A percentile compares a stretch with the other conserved stretches of the same genome.
Evolutionary conservation across 1,140 invertebrate genomes (phyloP).

Genomic region (Hyphantria cunea): DNA sequence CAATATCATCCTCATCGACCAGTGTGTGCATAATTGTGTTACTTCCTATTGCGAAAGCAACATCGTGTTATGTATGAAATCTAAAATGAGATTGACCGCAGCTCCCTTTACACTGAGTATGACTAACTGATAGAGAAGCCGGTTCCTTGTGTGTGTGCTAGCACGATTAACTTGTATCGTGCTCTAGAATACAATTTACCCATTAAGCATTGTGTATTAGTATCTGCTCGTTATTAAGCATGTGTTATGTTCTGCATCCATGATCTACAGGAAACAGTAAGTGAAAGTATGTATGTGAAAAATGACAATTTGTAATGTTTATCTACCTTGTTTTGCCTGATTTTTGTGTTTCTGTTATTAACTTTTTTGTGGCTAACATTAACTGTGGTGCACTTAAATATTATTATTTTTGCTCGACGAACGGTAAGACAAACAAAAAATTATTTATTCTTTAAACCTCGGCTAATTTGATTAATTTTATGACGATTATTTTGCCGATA

Average conservation of each 20-base stretch:
- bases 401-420: slow-evolving; percentile 55
- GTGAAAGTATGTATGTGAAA: slow-evolving; percentile 82
- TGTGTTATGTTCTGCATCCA: slow-evolving; percentile 80
- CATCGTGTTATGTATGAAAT: neutral
- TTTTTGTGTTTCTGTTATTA: slow-evolving; percentile 60
- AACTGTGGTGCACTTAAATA: slow-evolving; percentile 53
- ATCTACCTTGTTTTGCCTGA: slow-evolving; percentile 68
- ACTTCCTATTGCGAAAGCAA: neutral
- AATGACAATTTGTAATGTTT: slow-evolving; percentile 53
- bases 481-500: slow-evolving; percentile 24
- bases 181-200: slow-evolving; percentile 28
- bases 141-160: slow-evolving; percentile 64
- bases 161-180: slow-evolving; percentile 29
- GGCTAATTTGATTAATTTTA: slow-evolving; percentile 23
- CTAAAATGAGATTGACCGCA: slow-evolving; percentile 4
- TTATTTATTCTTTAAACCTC: slow-evolving; percentile 3
- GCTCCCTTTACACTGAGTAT: slow-evolving; percentile 18
- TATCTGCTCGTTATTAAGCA: slow-evolving; percentile 71
- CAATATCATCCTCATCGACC: neutral
- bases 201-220: slow-evolving; percentile 49
- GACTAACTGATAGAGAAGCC: slow-evolving; percentile 40
- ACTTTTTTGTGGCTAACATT: slow-evolving; percentile 76
- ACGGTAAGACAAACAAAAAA: slow-evolving; percentile 31
- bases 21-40: neutral
- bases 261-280: slow-evolving; percentile 87